phyloP scores from a whole-genome alignment of 2,888 invertebrate genomes.

The Emmelina monodactyla region DNA sequence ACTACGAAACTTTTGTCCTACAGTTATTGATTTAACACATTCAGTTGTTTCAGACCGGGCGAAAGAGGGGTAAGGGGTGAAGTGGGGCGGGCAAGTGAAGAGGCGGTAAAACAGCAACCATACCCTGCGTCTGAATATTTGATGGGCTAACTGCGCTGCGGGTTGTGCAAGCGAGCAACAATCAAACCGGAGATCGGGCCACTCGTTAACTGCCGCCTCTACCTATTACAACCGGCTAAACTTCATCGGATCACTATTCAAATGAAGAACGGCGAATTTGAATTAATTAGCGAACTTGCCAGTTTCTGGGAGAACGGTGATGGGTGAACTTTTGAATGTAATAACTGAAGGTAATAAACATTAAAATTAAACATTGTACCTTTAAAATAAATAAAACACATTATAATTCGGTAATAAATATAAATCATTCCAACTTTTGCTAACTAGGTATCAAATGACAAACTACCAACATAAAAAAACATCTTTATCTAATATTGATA shows the following conservation, averaged over 20 bases:
- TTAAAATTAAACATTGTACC: too few species aligned
- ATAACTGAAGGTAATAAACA: too few species aligned
- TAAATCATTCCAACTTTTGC: too few species aligned
- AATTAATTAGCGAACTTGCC: too few species aligned
- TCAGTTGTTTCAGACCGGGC: conserved; percentile 54
- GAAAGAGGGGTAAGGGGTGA: conserved; percentile 20
- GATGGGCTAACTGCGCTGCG: conserved; percentile 55
- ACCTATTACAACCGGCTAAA: background rate
- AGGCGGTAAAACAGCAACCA: conserved; percentile 55
- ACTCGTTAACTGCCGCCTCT: conserved; percentile 1
- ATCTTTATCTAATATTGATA: too few species aligned
- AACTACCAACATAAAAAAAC: too few species aligned
- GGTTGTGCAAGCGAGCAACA: conserved; percentile 25
- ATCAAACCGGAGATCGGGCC: background rate
- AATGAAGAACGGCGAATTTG: too few species aligned
- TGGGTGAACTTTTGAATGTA: too few species aligned
- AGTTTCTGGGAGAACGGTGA: too few species aligned
- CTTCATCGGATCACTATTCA: background rate
- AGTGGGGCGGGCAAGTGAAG: conserved; percentile 14
- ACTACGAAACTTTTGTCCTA: conserved; percentile 43
- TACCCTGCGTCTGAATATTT: conserved; percentile 61
- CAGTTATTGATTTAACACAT: conserved; percentile 60
- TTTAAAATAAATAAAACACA: too few species aligned
- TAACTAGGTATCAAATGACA: too few species aligned
- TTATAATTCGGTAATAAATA: too few species aligned